Evolutionary conservation across 2,113 vertebrate species (phyloP), one percentile per base, ranked within the genome.

Genomic region (Burhinus oedicnemus): DNA sequence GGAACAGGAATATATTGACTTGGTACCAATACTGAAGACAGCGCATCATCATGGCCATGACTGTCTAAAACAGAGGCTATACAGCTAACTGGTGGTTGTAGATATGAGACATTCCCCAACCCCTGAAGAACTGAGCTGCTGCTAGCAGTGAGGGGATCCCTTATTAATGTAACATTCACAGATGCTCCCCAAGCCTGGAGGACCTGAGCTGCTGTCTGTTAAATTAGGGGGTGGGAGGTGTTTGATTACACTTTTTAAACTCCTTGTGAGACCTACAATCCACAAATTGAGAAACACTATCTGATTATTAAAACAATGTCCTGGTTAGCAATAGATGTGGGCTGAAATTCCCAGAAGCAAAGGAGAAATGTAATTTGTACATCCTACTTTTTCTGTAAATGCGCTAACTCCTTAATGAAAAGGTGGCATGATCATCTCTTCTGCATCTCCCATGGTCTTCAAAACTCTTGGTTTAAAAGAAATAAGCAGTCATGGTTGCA

Each of bases 261-360:
- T 55, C n/a, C 10, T 55, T 78, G 32, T 58, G 9, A 89, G 51
- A 18, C n/a, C 29, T 51, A 45, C 32, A 71, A 55, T 11, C 20
- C 54, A 78, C 64, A 78, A 38, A 87, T 0, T 55, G 44, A 95
- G 54, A 89, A 89, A n/a, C 66, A n/a, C n/a, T 62, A 40, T 38
- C 47, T 77, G 36, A 75, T 75, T 82, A 87, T 58, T 84, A 55
- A 83, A 92, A 60, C 32, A 62, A 15, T 17, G 15, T 57, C 27
- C n/a, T 94, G 58, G 14, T 78, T 75, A 79, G 51, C 72, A 68
- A 44, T 2, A 84, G 27, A 78, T 16, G 23, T 13, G 23, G 22
- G 42, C 47, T 94, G 64, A 60, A 78, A 91, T 44, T 89, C 77
- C 69, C 83, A 92, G 29, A 92, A 64, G 42, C 32, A 92, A 88